Evolutionary conservation across 2,113 vertebrate genomes (phyloP), one percentile per base, ranked within the genome.

Genomic region (Pluvialis apricaria): DNA sequence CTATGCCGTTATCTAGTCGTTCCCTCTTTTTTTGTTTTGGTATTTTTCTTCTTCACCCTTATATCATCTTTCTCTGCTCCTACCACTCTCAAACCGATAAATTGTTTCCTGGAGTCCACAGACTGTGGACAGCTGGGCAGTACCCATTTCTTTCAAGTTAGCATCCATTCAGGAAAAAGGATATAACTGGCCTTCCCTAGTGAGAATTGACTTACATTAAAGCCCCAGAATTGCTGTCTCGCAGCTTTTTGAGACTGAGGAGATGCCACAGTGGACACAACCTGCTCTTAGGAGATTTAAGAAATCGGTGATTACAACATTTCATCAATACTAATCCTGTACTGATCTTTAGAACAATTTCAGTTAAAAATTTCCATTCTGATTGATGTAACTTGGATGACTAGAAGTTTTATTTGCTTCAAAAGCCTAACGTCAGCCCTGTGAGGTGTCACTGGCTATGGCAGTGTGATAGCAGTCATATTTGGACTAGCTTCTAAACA

Each of bases 1-100:
- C 65, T 24, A 52, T 17, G 25, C 17, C 25, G 15, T 38, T 2
- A 0, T 54, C 57, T 54, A 40, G 26, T 52, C 1, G 0, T 52
- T 64, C 49, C 20, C 34, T 66, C 40, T 57, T 45, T 70, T n/a
- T 60, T 57, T 26, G 32, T 76, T 47, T 68, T 6, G 12, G 15
- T 32, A 15, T 62, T 76, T 91, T 76, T 65, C 31, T 29, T 85
- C 66, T 75, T 52, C 72, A 88, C 55, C 22, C 15, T 83, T 69
- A 3, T 26, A 84, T 42, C 22, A 62, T 20, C 29, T 60, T 81
- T 38, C 28, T 49, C 24, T 90, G 31, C 38, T 81, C 20, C 61
- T 34, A 68, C 55, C 14, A 31, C 7, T 82, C 29, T 31, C 61
- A 64, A 92, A 71, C 13, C 5, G 4, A 38, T 28, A 60, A 42